phyloP scores from a whole-genome alignment of 1,140 invertebrate genomes.

The Chrysoperla carnea region DNA sequence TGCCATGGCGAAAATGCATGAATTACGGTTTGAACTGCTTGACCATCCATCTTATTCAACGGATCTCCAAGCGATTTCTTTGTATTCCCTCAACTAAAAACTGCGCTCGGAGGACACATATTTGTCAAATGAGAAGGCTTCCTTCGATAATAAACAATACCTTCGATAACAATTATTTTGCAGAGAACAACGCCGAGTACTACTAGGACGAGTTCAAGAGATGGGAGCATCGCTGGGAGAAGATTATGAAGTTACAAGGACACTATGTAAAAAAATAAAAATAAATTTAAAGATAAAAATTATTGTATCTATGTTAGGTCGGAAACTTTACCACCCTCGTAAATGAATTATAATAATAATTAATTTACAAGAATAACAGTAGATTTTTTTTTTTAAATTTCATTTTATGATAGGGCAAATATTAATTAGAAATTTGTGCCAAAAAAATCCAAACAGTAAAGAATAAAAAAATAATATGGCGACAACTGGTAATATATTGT shows the following conservation, averaged over 20 bases:
- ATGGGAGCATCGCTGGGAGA: constrained; percentile 3
- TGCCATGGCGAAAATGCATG: constrained; percentile 18
- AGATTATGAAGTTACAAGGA: constrained; percentile 6
- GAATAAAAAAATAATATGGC: too few species aligned
- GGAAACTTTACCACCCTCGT: too few species aligned
- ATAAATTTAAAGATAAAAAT: too few species aligned
- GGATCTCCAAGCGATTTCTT: constrained; percentile 13
- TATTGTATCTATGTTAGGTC: too few species aligned
- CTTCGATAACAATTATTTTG: constrained; percentile 10
- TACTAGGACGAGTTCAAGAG: constrained; percentile 2
- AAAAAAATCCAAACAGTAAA: too few species aligned
- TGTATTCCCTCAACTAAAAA: constrained; percentile 8
- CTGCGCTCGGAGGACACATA: constrained; percentile 10
- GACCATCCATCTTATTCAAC: constrained; percentile 20
- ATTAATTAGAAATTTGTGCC: too few species aligned
- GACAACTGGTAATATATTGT: too few species aligned
- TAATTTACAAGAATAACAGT: too few species aligned
- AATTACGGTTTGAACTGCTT: constrained; percentile 21
- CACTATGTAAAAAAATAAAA: constrained; percentile 8
- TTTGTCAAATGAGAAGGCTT: constrained; percentile 10
- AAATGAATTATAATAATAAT: too few species aligned
- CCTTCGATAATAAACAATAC: too few species aligned
- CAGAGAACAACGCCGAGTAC: constrained; percentile 3
- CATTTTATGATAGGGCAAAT: too few species aligned
- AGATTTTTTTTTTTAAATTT: too few species aligned